These are phyloP conservation scores for Heterodera filipjevi DNA, from an alignment of 2,888 invertebrate species.

Conservation along the genomic window DNA sequence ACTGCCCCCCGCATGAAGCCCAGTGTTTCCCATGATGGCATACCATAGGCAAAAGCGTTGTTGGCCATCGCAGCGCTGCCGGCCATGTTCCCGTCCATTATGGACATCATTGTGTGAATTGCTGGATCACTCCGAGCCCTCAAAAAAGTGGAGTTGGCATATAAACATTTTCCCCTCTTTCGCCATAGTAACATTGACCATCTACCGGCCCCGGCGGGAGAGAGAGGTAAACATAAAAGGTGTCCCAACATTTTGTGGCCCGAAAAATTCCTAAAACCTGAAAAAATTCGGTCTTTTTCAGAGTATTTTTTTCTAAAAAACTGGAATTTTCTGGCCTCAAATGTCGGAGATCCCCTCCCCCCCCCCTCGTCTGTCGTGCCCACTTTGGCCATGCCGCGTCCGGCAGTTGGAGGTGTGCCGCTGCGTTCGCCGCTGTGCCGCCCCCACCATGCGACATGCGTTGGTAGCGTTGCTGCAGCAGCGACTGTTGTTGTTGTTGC, in stretches of 20 bases:
- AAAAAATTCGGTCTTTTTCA: too few relatives aligned
- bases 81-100: conserved; percentile 1
- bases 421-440: conserved; percentile 32
- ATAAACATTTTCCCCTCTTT: too few relatives aligned
- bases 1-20: too few relatives aligned
- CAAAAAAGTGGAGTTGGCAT: conserved; percentile 31
- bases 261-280: too few relatives aligned
- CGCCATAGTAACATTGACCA: too few relatives aligned
- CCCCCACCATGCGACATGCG: conserved; percentile 35
- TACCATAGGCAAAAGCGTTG: neutral
- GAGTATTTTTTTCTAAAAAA: too few relatives aligned
- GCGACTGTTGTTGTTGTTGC: too few relatives aligned
- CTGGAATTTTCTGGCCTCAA: neutral
- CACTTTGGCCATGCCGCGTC: conserved; percentile 46
- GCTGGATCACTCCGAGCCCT: conserved; percentile 61
- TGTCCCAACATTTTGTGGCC: too few relatives aligned
- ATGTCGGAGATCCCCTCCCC: neutral
- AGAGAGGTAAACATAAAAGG: too few relatives aligned
- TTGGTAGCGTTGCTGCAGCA: conserved; percentile 29
- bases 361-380: neutral
- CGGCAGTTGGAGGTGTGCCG: conserved; percentile 44
- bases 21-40: neutral
- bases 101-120: conserved; percentile 53
- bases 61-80: neutral
- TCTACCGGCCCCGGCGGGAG: too few relatives aligned